A percentile compares a stretch with the other conserved stretches of the same genome.
phyloP scores from a whole-genome alignment of 2,888 invertebrate genomes.

The Chalcis sispes region DNA sequence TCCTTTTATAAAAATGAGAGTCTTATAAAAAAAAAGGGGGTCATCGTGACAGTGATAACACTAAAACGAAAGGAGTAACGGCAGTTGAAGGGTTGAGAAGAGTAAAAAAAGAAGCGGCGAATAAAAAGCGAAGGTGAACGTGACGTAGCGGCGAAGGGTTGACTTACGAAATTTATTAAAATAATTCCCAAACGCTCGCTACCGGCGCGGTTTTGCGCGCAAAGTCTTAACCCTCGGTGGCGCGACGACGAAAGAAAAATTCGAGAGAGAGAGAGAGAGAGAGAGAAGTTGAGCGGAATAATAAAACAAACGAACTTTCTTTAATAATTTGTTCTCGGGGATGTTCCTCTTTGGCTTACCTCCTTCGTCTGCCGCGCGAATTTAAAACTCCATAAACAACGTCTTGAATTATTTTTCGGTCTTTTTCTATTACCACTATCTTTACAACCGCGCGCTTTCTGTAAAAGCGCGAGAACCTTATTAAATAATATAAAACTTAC shows the following conservation, averaged over 20 bases:
- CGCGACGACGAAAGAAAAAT: too few species aligned
- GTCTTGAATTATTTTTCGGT: conserved; percentile 44
- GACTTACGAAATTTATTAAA: conserved; percentile 47
- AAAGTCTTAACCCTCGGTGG: too few species aligned
- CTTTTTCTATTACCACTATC: conserved; percentile 8
- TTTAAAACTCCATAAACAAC: conserved; percentile 50
- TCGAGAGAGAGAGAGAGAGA: too few species aligned
- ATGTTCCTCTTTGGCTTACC: too few species aligned
- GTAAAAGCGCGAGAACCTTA: not conserved
- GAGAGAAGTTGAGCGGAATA: conserved; percentile 34
- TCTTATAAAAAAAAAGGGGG: too few species aligned
- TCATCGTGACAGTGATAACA: too few species aligned
- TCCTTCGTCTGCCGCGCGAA: not conserved
- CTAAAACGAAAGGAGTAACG: too few species aligned
- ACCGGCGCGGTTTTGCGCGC: too few species aligned
- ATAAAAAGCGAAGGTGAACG: conserved; percentile 7
- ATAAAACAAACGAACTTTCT: conserved; percentile 45
- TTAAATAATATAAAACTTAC: conserved; percentile 38
- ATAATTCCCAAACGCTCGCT: conserved; percentile 25
- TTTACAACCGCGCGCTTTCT: not conserved
- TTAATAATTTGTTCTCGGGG: conserved; percentile 43
- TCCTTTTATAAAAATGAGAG: too few species aligned
- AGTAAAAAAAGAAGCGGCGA: not conserved
- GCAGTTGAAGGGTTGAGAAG: not conserved
- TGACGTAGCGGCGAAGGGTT: conserved; percentile 20